Base-by-base conservation (phyloP, 2,113 vertebrate genomes). In the Leucosticte australis region DNA sequence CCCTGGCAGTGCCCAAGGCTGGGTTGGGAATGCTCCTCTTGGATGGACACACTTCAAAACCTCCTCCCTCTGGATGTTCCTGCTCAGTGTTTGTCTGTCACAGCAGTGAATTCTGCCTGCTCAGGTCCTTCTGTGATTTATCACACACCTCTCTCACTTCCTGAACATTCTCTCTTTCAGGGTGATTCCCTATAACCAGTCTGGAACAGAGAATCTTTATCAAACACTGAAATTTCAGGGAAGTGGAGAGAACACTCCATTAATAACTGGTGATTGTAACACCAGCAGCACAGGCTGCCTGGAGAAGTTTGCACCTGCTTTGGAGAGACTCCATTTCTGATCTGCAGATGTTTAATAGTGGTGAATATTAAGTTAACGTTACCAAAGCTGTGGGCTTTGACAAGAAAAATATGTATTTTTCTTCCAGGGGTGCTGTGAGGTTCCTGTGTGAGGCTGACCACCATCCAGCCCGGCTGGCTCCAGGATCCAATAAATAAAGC, bases 211-310 rank as follows among this genome's bases (percentile, higher is more conserved):
- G 42, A 67, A 70, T n/a, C 41, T 71, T 50, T 18, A 10, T 23
- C 19, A 44, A 82, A 41, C 1, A 0, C 23, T 33, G 73, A 52
- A 91, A 35, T 6, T n/a, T 35, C 1, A 13, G 26, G 24, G 5
- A 59, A 41, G 22, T 7, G 35, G 14, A 41, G 41, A 65, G 16
- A 21, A 11, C 4, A 1, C 26, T 69, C 50, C 42, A 71, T 6
- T 0, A 15, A 10, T 5, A 53, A 42, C 11, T 6, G 3, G 0
- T 1, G 8, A n/a, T 23, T 83, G 62, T 27, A 50, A 26, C 37
- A 12, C 24, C 87, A 53, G 7, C 1, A 0, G 31, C 62, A 56
- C 49, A n/a, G 53, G 35, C 62, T 33, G 31, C 22, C 68, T 1
- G 2, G 14, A 65, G 56, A 67, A 63, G 37, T 63, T 84, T 74